Evolutionary conservation across 2,113 vertebrate genomes (phyloP).

Genomic region (Rattus rattus): DNA sequence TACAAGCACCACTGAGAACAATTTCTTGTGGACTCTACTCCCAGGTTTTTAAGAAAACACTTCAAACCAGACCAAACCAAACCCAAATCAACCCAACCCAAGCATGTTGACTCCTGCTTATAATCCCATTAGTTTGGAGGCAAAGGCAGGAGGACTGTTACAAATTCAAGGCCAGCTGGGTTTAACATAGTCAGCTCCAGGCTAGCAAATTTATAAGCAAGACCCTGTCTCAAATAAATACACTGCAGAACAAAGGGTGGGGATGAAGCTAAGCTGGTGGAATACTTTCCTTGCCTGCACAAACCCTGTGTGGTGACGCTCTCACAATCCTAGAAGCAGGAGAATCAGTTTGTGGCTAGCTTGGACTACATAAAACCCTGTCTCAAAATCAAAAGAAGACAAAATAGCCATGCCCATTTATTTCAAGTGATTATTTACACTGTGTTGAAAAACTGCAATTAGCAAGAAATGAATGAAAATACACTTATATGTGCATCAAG

Average conservation of each 20-base stretch:
- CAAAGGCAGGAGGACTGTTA: background rate
- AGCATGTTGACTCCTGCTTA: background rate
- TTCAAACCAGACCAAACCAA: background rate
- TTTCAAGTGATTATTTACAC: conserved; percentile 71
- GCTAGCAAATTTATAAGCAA: background rate
- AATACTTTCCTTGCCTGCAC: background rate
- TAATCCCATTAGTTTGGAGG: background rate
- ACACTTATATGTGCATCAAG: background rate
- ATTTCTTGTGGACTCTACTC: conserved; percentile 72
- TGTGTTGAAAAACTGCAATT: conserved; percentile 55
- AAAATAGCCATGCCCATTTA: conserved; percentile 64
- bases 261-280: background rate
- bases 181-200: background rate
- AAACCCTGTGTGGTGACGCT: background rate
- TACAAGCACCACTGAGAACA: conserved; percentile 73
- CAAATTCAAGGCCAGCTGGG: background rate
- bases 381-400: conserved; percentile 71
- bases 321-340: background rate
- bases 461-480: conserved; percentile 61
- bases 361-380: background rate
- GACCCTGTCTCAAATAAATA: background rate
- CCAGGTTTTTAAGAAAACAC: conserved; percentile 76
- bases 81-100: background rate
- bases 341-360: conserved; percentile 16
- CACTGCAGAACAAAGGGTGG: background rate